Percentiles rank a stretch among this genome's conserved stretches.
Evolutionary conservation across 2,797 vertebrate genomes (phyloP).

Genomic region (Hydrophis major): DNA sequence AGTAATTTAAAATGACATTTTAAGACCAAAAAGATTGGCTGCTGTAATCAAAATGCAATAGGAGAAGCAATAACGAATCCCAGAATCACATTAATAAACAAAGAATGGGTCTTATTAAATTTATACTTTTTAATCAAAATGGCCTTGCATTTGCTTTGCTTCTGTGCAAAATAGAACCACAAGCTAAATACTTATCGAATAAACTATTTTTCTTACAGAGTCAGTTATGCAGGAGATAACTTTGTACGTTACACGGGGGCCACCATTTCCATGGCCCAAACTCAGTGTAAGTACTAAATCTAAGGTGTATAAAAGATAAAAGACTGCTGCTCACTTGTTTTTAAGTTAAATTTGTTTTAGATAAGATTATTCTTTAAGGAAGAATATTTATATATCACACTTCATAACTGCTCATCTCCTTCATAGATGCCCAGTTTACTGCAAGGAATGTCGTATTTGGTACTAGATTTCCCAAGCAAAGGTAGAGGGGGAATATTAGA

Average conservation of each 20-base stretch:
- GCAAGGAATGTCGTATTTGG: background rate
- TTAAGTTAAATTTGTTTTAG: background rate
- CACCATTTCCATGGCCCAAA: slow-evolving; percentile 96
- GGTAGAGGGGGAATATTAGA: background rate
- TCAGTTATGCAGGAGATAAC: slow-evolving; percentile 96
- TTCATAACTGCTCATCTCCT: background rate
- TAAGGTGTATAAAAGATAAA: no score
- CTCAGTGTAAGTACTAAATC: slow-evolving; percentile 83
- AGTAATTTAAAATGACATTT: background rate
- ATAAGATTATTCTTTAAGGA: background rate
- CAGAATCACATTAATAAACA: background rate
- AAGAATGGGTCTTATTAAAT: background rate
- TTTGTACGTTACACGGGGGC: slow-evolving; percentile 91
- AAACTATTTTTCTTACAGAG: slow-evolving; percentile 71
- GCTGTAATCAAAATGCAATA: background rate
- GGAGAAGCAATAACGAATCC: background rate
- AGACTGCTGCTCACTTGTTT: background rate
- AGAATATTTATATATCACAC: background rate
- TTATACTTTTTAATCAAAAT: background rate
- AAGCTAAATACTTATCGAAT: background rate
- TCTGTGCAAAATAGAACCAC: background rate
- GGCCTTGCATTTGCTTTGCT: background rate
- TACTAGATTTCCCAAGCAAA: background rate
- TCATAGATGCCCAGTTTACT: background rate
- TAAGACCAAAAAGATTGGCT: background rate